Conservation (phyloP, 2,113 vertebrate genomes). For the Erythrolamprus reginae region DNA sequence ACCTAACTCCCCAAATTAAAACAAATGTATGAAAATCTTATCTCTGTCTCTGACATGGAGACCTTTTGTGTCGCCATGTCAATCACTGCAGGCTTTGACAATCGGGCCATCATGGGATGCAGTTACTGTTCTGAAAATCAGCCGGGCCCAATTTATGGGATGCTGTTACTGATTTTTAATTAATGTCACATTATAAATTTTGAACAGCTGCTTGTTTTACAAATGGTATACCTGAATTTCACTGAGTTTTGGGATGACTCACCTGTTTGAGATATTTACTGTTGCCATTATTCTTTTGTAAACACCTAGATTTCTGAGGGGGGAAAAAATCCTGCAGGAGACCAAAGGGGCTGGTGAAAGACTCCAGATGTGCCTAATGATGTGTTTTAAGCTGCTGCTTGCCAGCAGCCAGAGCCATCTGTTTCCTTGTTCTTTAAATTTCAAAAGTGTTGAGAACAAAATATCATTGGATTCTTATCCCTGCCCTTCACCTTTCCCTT, state of each 20-base stretch:
- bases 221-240: not conserved
- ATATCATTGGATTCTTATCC: not conserved
- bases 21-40: not conserved
- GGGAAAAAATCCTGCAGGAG: not conserved
- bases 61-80: not conserved
- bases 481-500: constrained; percentile 13
- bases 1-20: not conserved
- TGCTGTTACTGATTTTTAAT: not conserved
- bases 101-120: not conserved
- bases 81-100: not conserved
- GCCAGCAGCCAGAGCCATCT: constrained; percentile 39
- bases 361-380: not conserved
- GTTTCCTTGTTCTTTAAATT: constrained; percentile 28
- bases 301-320: not conserved
- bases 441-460: not conserved
- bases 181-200: not conserved
- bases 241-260: not conserved
- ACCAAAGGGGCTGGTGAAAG: not conserved
- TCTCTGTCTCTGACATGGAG: not conserved
- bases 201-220: not conserved
- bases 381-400: constrained; percentile 34
- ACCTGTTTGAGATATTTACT: not conserved
- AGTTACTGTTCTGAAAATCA: not conserved
- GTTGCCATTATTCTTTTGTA: not conserved
- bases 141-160: not conserved